A percentile compares a stretch with the other conserved stretches of the same genome.
Conservation (phyloP, 2,888 invertebrate genomes). For the Rosalia funebris region DNA sequence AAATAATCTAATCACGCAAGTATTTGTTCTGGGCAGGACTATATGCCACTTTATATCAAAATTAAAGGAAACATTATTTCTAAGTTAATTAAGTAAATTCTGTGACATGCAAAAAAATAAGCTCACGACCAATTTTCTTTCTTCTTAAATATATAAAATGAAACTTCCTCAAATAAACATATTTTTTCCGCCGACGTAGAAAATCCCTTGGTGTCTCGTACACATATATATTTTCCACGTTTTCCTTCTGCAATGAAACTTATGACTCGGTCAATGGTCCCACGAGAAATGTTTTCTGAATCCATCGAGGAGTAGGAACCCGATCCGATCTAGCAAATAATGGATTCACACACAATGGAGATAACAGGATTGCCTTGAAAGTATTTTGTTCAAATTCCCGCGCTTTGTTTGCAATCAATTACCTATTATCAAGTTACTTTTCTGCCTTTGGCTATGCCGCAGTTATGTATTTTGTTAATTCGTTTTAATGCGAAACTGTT, state of each 20-base stretch:
- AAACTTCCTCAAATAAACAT: slow-evolving; percentile 36
- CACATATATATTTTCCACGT: slow-evolving; percentile 16
- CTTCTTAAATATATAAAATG: too few species aligned
- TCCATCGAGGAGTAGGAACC: slow-evolving; percentile 23
- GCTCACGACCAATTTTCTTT: too few species aligned
- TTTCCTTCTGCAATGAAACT: slow-evolving; percentile 28
- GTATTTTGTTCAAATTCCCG: slow-evolving; percentile 29
- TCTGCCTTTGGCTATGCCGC: slow-evolving; percentile 13
- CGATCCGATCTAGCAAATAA: slow-evolving; percentile 14
- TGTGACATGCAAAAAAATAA: too few species aligned
- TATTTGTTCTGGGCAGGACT: too few species aligned
- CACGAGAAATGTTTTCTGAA: slow-evolving; percentile 29
- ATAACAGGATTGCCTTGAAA: slow-evolving; percentile 20
- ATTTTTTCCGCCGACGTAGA: slow-evolving; percentile 37
- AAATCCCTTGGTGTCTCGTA: slow-evolving; percentile 38
- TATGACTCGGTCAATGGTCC: slow-evolving; percentile 40
- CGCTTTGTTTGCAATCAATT: slow-evolving; percentile 36
- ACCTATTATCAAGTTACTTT: slow-evolving; percentile 35
- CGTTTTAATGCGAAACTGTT: slow-evolving; percentile 11
- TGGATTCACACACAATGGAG: slow-evolving; percentile 11
- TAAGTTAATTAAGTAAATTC: too few species aligned
- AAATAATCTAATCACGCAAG: too few species aligned
- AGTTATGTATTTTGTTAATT: background rate
- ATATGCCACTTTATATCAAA: too few species aligned
- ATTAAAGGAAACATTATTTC: too few species aligned